Base-by-base conservation (phyloP, 2,888 invertebrate genomes). In the Lepas anatifera region DNA sequence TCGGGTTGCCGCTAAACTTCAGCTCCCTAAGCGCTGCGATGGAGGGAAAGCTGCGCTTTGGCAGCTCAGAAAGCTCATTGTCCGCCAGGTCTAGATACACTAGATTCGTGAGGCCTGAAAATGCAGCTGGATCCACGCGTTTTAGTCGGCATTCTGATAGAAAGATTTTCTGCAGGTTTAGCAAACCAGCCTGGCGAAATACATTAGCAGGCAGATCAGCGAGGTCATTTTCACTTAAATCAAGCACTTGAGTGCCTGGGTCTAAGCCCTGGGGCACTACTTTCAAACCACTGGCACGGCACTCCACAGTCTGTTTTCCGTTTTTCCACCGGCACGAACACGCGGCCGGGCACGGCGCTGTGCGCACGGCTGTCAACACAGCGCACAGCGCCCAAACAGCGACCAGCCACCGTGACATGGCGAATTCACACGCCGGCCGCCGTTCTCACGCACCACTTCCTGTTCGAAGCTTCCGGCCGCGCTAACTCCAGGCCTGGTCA, bases 321-420 rank as follows among this genome's bases (percentile, higher is more conserved):
- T 87, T 87, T 80, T 89, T 89, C 92, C 92, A 92, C 81, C 90
- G 90, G 84, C 92, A 92, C 80, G 90, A 89, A 82, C 92, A 92
- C 76, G 86, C 83, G 22, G 72, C 66, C 22, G 77, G 77, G 74
- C 78, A 78, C 13, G n/a, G 16, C 8, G 8, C 39, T 10, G 41
- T 4, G 11, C 41, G 41, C 4, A 1, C 41, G 41, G 41, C 41
- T n/a, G n/a, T n/a, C 41, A 41, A 4, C 41, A 41, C 41, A 16
- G 41, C 41, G 1, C 41, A 10, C 41, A 41, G 2, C 41, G 16
- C 41, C 41, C 10, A 16, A 16, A 41, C 41, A 4, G 41, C 16
- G 11, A 41, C 41, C 4, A 41, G 41, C 41, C 41, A 41, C 41
- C 1, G 41, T 10, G 1, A 41, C 41, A 41, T 41, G 41, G 41